Conservation (phyloP, 1,140 invertebrate species). For the Protaetia brevitarsis region DNA sequence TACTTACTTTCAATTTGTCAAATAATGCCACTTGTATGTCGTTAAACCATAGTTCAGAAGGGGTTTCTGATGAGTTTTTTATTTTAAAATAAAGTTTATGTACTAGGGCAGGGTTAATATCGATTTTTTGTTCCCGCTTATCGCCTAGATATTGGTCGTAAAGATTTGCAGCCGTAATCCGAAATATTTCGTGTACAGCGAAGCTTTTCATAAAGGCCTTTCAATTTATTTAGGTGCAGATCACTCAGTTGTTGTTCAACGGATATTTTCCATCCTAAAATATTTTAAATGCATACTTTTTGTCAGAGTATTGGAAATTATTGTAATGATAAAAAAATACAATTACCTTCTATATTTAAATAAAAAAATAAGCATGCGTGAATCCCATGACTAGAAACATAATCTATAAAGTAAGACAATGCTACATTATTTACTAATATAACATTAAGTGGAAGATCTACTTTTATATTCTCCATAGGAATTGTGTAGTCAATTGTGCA, state of each 20-base stretch:
- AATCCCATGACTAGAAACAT: constrained; percentile 67
- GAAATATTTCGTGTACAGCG: constrained; percentile 59
- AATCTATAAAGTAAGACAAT: constrained; percentile 79
- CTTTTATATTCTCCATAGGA: constrained; percentile 51
- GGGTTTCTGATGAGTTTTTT: constrained; percentile 55
- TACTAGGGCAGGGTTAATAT: constrained; percentile 63
- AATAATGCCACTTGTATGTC: constrained; percentile 72
- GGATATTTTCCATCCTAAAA: constrained; percentile 69
- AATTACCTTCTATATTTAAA: constrained; percentile 71
- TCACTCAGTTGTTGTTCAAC: constrained; percentile 73
- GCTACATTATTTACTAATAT: constrained; percentile 79
- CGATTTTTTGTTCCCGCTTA: constrained; percentile 64
- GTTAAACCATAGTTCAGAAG: constrained; percentile 80
- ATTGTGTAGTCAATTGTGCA: not conserved
- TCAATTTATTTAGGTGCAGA: constrained; percentile 56
- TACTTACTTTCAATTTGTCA: constrained; percentile 63
- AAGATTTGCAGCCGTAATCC: constrained; percentile 74
- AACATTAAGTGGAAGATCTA: constrained; percentile 70
- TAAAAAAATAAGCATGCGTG: constrained; percentile 81
- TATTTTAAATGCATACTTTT: constrained; percentile 24
- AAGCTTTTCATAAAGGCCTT: constrained; percentile 48
- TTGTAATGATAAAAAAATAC: too few relatives aligned
- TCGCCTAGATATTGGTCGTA: constrained; percentile 81
- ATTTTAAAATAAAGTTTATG: constrained; percentile 65
- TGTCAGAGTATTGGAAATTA: constrained; percentile 1